A percentile compares a stretch with the other conserved stretches of the same genome.
Conservation (phyloP, 2,113 vertebrate species). For the Erythrolamprus reginae region DNA sequence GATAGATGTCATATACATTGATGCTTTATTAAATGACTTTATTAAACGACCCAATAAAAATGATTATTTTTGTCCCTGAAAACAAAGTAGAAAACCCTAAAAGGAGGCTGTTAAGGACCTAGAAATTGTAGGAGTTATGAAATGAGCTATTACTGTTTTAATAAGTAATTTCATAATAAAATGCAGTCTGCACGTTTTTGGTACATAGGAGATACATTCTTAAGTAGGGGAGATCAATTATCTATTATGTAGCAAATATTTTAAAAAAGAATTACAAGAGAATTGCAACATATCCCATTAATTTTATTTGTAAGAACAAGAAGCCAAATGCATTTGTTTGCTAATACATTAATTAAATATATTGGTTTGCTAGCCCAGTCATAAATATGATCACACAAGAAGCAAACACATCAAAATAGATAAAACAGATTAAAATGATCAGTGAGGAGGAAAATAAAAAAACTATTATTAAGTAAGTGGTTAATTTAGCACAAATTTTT, state of each 20-base stretch:
- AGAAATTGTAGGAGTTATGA: conserved; percentile 79
- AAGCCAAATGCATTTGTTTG: conserved; percentile 39
- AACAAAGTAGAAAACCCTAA: conserved; percentile 63
- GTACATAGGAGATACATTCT: conserved; percentile 49
- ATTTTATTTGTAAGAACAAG: conserved; percentile 19
- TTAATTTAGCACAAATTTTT: conserved; percentile 52
- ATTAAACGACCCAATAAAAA: conserved; percentile 80
- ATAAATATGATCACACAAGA: conserved; percentile 70
- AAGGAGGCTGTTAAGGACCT: conserved; percentile 45
- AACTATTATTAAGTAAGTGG: conserved; percentile 58
- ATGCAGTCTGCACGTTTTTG: conserved; percentile 48
- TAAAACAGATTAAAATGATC: conserved; percentile 69
- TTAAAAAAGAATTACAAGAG: conserved; percentile 48
- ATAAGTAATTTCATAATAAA: conserved; percentile 87
- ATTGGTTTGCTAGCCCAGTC: conserved; percentile 62
- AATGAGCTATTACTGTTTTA: conserved; percentile 75
- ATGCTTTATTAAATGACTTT: conserved; percentile 91
- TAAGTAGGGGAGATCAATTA: conserved; percentile 53
- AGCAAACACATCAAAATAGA: conserved; percentile 44
- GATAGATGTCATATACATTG: conserved; percentile 99
- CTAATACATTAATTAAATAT: conserved; percentile 51
- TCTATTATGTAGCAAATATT: conserved; percentile 50
- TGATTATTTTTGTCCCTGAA: conserved; percentile 79
- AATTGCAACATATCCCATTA: conserved; percentile 49
- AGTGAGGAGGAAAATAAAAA: conserved; percentile 36